Evolutionary conservation across 1,140 invertebrate species (phyloP).

Genomic region (Drosophila bifasciata): DNA sequence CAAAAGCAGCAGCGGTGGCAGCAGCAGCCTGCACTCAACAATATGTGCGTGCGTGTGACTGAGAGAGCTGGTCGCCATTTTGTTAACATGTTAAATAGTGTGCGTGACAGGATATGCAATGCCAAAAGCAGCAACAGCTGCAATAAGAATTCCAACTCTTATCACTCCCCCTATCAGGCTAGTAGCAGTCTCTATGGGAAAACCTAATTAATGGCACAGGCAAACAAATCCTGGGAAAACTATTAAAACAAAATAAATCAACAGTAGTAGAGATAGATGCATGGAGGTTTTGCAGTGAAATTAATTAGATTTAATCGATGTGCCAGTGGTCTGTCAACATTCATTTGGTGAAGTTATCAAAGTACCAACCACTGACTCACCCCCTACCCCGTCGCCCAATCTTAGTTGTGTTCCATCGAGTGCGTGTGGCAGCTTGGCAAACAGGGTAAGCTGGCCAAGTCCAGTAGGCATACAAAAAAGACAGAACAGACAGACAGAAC

Average conservation of each 20-base stretch:
- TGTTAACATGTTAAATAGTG: constrained; percentile 59
- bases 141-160: constrained; percentile 24
- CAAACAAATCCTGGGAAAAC: constrained; percentile 39
- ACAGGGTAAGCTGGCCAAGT: constrained; percentile 32
- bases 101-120: constrained; percentile 63
- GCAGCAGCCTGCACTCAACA: constrained; percentile 55
- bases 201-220: constrained; percentile 30
- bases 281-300: constrained; percentile 39
- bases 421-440: constrained; percentile 53
- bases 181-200: too few relatives aligned
- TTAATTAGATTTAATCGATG: constrained; percentile 77
- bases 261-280: not conserved
- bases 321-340: constrained; percentile 68
- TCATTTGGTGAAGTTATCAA: constrained; percentile 61
- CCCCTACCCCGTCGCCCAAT: too few relatives aligned
- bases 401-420: constrained; percentile 16
- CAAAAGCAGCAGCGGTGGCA: constrained; percentile 35
- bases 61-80: constrained; percentile 48
- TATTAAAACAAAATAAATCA: constrained; percentile 25
- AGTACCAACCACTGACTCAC: constrained; percentile 1
- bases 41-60: constrained; percentile 27
- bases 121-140: constrained; percentile 30
- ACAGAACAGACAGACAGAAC: constrained; percentile 39
- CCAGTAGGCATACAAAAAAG: constrained; percentile 37
- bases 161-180: too few relatives aligned